phyloP scores from a whole-genome alignment of 2,797 vertebrate species.

The Melanotaenia trifasciata region DNA sequence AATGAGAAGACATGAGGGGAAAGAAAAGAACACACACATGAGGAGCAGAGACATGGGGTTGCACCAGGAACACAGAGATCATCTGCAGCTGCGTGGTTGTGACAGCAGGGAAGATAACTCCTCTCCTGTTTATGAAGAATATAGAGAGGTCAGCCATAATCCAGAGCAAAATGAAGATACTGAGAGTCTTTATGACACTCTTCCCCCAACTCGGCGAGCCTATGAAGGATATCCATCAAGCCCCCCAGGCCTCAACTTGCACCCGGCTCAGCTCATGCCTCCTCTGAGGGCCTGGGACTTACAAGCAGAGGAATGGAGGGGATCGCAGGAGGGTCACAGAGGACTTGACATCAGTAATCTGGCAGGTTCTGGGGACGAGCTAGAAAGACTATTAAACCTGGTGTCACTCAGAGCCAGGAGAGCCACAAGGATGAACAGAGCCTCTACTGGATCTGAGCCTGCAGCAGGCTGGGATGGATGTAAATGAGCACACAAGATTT shows the following conservation, averaged over 20 bases:
- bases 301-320: constrained; percentile 65
- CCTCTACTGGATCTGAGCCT: constrained; percentile 73
- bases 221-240: constrained; percentile 76
- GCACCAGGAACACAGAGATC: constrained; percentile 42
- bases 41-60: constrained; percentile 40
- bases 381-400: constrained; percentile 80
- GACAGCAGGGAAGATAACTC: constrained; percentile 60
- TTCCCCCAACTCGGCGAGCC: constrained; percentile 83
- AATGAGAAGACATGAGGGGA: constrained; percentile 30
- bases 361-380: constrained; percentile 72
- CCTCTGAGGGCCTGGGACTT: constrained; percentile 77
- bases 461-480: constrained; percentile 63
- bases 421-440: constrained; percentile 69
- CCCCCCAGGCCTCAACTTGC: constrained; percentile 73
- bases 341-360: constrained; percentile 34
- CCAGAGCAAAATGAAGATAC: constrained; percentile 41
- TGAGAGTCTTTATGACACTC: constrained; percentile 86
- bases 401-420: constrained; percentile 79
- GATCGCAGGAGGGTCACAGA: constrained; percentile 43
- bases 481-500: constrained; percentile 56
- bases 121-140: constrained; percentile 79
- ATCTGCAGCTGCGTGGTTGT: constrained; percentile 6
- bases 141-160: constrained; percentile 49
- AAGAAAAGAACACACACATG: constrained; percentile 19
- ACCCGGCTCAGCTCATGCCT: constrained; percentile 77